These are phyloP conservation scores for Cossypha dichroa DNA, from an alignment of 2,797 vertebrate genomes.

Conservation along the genomic window DNA sequence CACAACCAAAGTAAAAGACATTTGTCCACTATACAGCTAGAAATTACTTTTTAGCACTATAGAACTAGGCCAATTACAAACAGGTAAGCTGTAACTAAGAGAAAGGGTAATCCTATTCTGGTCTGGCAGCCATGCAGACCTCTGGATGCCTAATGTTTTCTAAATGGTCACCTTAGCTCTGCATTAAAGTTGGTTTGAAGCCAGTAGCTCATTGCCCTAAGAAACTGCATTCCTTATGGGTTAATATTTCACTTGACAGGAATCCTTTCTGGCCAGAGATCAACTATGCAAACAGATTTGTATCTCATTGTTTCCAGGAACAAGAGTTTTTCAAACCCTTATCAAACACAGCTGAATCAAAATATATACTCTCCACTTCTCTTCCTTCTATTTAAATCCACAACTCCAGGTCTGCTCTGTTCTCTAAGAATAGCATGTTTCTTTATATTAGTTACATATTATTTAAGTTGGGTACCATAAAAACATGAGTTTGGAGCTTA, in stretches of 20 bases:
- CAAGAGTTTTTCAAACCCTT: conserved; percentile 11
- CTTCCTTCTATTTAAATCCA: neutral
- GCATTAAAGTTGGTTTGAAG: conserved; percentile 6
- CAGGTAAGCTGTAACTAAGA: neutral
- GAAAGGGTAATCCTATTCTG: neutral
- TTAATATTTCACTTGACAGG: conserved; percentile 70
- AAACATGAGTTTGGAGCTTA: neutral
- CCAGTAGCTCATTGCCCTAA: conserved; percentile 13
- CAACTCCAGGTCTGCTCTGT: neutral
- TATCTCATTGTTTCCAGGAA: conserved; percentile 39
- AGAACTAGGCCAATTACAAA: neutral
- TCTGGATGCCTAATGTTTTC: conserved; percentile 36
- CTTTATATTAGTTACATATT: neutral
- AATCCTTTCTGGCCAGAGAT: conserved; percentile 54
- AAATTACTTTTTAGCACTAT: neutral
- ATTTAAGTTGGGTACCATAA: neutral
- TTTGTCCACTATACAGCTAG: neutral
- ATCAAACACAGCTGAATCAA: conserved; percentile 11
- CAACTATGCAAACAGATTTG: conserved; percentile 46
- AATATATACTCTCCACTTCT: neutral
- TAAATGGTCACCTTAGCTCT: conserved; percentile 37
- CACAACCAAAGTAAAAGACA: neutral
- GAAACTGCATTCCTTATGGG: conserved; percentile 48
- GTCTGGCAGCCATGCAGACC: neutral
- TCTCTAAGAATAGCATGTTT: neutral